Conservation (phyloP, 2,888 invertebrate genomes). For the Drosophila fungiperda region DNA sequence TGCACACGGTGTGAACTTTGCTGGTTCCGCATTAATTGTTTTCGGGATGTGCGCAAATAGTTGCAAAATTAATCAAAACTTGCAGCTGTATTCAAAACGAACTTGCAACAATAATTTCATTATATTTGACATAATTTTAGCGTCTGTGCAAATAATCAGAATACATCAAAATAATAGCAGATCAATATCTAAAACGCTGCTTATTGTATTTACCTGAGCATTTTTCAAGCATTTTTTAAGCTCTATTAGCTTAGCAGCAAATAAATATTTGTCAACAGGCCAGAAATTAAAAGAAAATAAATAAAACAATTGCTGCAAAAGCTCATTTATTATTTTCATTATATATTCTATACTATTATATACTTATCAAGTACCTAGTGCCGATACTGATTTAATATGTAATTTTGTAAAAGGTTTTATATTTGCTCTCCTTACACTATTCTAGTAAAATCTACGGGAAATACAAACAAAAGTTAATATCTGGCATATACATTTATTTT, state of each 20-base stretch:
- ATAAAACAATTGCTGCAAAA: not conserved
- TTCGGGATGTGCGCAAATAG: conserved; percentile 29
- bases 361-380: not conserved
- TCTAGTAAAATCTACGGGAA: not conserved
- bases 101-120: conserved; percentile 25
- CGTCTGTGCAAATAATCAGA: conserved; percentile 63
- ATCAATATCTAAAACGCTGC: conserved; percentile 7
- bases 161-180: conserved; percentile 56
- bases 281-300: conserved; percentile 5
- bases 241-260: conserved; percentile 7
- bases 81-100: conserved; percentile 23
- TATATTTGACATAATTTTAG: conserved; percentile 28
- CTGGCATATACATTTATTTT: not conserved
- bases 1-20: not conserved
- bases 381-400: not conserved
- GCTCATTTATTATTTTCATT: not conserved
- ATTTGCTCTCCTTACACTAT: not conserved
- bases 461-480: not conserved
- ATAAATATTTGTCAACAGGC: not conserved
- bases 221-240: conserved; percentile 52
- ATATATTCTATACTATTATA: no score
- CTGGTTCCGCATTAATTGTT: conserved; percentile 33
- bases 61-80: conserved; percentile 49
- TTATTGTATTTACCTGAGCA: conserved; percentile 33
- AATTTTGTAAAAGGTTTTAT: not conserved